Conservation (phyloP, 2,888 invertebrate species). For the Caprella mutica region DNA sequence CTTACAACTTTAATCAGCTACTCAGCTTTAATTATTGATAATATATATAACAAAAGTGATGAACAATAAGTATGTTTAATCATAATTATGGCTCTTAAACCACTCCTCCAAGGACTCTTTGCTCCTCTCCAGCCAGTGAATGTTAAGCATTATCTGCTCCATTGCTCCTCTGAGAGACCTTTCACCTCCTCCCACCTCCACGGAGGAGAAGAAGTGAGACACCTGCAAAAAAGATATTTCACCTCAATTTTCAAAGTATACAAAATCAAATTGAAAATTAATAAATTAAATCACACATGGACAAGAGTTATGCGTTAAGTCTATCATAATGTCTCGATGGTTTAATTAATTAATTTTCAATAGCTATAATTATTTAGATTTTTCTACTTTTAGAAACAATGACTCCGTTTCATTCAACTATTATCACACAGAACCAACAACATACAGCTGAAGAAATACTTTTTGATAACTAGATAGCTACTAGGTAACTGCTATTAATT, state of each 20-base stretch:
- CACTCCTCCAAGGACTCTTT: conserved; percentile 47
- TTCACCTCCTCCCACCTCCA: conserved; percentile 49
- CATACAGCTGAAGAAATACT: neutral
- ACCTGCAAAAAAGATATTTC: conserved; percentile 44
- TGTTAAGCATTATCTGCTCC: conserved; percentile 68
- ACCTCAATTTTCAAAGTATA: neutral
- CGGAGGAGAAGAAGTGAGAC: conserved; percentile 48
- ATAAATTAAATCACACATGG: no score
- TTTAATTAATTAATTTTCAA: no score
- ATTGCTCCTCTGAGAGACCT: conserved; percentile 58
- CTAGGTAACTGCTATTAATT: neutral
- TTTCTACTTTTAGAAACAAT: no score
- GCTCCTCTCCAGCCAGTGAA: conserved; percentile 60
- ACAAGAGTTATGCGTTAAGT: no score
- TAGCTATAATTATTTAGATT: no score
- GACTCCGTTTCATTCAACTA: no score
- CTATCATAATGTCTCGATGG: no score
- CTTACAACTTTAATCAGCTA: no score
- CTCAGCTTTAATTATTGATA: no score
- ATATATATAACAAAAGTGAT: no score
- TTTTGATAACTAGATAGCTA: neutral
- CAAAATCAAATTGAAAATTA: neutral
- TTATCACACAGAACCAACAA: no score
- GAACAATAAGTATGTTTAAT: no score
- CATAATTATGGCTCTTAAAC: conserved; percentile 43